Evolutionary conservation across 2,113 vertebrate genomes (phyloP).

Genomic region (Nestor notabilis): DNA sequence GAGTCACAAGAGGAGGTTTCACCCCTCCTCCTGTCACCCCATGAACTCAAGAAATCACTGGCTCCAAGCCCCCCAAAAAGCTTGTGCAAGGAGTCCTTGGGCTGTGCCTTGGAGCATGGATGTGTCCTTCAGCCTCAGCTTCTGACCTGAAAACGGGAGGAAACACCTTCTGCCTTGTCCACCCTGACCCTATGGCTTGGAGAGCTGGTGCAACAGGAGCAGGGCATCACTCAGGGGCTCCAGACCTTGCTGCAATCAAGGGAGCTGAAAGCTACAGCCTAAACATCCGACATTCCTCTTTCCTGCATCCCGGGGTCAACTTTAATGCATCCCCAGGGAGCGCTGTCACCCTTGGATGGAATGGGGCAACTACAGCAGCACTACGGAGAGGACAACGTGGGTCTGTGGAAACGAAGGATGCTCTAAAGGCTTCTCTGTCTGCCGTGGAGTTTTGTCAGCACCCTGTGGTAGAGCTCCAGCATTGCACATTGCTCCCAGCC

Average conservation of each 20-base stretch:
- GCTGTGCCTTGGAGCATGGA: fast-evolving
- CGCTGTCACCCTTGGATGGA: not conserved
- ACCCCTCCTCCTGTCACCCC: not conserved
- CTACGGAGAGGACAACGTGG: fast-evolving
- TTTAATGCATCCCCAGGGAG: not conserved
- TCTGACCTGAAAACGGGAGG: fast-evolving
- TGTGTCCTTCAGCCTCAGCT: not conserved
- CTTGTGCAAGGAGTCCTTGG: fast-evolving
- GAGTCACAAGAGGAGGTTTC: not conserved
- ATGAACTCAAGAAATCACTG: fast-evolving
- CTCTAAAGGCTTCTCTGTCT: not conserved
- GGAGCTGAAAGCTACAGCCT: not conserved
- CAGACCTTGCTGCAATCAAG: fast-evolving
- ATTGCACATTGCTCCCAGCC: not conserved
- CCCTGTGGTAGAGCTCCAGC: slow-evolving; percentile 27
- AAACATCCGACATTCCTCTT: not conserved
- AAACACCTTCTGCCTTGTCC: not conserved
- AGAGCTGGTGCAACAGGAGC: not conserved
- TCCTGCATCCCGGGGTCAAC: not conserved
- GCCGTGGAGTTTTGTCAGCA: slow-evolving; percentile 45
- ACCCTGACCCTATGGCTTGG: fast-evolving
- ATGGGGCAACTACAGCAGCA: not conserved
- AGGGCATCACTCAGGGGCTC: not conserved
- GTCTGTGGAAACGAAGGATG: fast-evolving
- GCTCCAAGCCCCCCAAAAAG: not conserved